Evolutionary conservation across 2,797 vertebrate species (phyloP).

Genomic region (Adrianichthys oophorus): DNA sequence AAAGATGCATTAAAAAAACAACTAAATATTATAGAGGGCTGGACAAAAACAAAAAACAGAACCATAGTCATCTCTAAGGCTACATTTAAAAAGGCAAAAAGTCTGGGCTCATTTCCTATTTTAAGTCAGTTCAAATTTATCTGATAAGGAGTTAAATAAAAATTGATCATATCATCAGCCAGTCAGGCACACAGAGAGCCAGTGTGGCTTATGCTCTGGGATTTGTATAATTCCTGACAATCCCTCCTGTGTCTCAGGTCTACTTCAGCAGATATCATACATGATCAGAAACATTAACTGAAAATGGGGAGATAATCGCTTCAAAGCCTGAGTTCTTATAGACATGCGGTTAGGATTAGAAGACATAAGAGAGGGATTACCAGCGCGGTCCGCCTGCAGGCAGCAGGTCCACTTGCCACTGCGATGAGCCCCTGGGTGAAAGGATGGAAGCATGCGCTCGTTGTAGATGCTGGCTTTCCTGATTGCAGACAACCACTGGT

Average conservation of each 20-base stretch:
- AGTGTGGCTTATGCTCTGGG: not conserved
- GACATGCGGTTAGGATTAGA: not conserved
- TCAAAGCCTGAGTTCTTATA: not conserved
- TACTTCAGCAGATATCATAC: constrained; percentile 5
- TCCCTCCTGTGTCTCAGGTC: not conserved
- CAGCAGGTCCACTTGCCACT: constrained; percentile 90
- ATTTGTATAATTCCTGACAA: constrained; percentile 5
- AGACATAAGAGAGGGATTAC: constrained; percentile 64
- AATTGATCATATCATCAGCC: not conserved
- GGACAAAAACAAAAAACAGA: constrained; percentile 19
- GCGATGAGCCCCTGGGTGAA: constrained; percentile 86
- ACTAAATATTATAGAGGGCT: constrained; percentile 3
- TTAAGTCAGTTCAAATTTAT: constrained; percentile 5
- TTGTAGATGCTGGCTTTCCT: constrained; percentile 88
- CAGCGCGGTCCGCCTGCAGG: constrained; percentile 78
- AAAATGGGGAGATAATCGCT: not conserved
- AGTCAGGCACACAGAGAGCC: not conserved
- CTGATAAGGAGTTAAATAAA: not conserved
- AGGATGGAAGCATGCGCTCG: constrained; percentile 80
- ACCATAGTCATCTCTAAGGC: constrained; percentile 3
- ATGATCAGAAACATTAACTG: not conserved
- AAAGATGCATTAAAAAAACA: not conserved
- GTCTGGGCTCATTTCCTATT: constrained; percentile 11
- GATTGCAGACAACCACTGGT: constrained; percentile 91
- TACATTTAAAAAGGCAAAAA: constrained; percentile 18